Evolutionary conservation across 2,113 vertebrate species (phyloP).

Genomic region (Erythrocebus patas): DNA sequence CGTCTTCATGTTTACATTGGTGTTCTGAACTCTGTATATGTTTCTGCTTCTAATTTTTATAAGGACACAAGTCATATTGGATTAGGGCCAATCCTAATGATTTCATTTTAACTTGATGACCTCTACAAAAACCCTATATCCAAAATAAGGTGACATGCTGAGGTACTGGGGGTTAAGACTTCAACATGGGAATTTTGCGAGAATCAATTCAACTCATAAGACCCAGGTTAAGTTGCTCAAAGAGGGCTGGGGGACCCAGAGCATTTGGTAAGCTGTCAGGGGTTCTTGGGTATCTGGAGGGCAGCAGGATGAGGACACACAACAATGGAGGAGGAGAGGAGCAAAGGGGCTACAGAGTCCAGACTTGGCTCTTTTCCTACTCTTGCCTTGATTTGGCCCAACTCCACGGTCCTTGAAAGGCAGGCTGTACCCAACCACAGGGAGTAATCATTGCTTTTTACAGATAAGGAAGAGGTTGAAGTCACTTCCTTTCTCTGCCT

Average conservation of each 20-base stretch:
- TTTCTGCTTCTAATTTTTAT: neutral
- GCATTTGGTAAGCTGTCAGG: neutral
- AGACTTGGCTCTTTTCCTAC: conserved; percentile 9
- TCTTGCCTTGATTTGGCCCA: conserved; percentile 27
- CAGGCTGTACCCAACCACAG: conserved; percentile 22
- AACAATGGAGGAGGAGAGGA: neutral
- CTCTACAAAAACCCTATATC: neutral
- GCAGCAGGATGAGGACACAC: neutral
- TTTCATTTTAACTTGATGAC: neutral
- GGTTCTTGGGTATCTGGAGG: neutral
- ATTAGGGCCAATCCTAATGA: neutral
- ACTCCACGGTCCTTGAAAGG: conserved; percentile 26
- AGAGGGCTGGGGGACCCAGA: neutral
- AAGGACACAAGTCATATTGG: neutral
- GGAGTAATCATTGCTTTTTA: conserved; percentile 48
- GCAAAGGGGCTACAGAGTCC: neutral
- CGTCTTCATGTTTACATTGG: neutral
- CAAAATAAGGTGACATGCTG: neutral
- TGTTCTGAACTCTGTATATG: neutral
- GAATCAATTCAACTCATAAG: neutral
- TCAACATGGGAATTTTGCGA: neutral
- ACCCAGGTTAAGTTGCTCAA: neutral
- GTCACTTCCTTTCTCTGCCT: conserved; percentile 64
- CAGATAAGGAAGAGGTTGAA: conserved; percentile 63
- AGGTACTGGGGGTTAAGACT: neutral